phyloP scores from a whole-genome alignment of 1,140 invertebrate genomes.

The Philotrypesis tridentata region DNA sequence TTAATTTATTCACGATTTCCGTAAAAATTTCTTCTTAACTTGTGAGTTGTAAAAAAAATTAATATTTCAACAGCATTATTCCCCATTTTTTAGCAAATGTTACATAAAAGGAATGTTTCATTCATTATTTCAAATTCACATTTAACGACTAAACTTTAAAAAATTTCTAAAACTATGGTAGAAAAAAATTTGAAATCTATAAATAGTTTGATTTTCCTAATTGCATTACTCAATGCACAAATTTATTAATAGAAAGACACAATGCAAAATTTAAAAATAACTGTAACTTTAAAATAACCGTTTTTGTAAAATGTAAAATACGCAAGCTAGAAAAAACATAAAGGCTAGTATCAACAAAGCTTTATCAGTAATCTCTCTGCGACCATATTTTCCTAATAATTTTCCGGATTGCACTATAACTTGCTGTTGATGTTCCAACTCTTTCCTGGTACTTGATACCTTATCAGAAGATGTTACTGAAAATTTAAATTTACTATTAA shows the following conservation, averaged over 20 bases:
- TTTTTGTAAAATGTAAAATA: slow-evolving; percentile 93
- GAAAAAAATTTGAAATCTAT: no score
- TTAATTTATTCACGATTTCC: no score
- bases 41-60: no score
- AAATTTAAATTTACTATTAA: slow-evolving; percentile 51
- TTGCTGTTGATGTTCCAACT: slow-evolving; percentile 88
- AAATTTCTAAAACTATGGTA: no score
- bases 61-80: no score
- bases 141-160: neutral
- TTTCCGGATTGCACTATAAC: slow-evolving; percentile 92
- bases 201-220: neutral
- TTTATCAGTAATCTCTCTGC: slow-evolving; percentile 96
- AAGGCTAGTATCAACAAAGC: slow-evolving; percentile 92
- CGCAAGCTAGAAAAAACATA: slow-evolving; percentile 92
- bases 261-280: no score
- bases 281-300: slow-evolving; percentile 80
- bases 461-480: slow-evolving; percentile 72
- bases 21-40: no score
- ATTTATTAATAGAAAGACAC: neutral
- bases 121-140: neutral
- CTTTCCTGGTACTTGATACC: slow-evolving; percentile 84
- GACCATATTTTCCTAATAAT: slow-evolving; percentile 93
- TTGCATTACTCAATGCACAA: neutral
- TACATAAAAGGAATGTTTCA: neutral
- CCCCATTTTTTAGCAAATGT: neutral